phyloP scores from a whole-genome alignment of 2,113 vertebrate genomes.

The Turnix velox region DNA sequence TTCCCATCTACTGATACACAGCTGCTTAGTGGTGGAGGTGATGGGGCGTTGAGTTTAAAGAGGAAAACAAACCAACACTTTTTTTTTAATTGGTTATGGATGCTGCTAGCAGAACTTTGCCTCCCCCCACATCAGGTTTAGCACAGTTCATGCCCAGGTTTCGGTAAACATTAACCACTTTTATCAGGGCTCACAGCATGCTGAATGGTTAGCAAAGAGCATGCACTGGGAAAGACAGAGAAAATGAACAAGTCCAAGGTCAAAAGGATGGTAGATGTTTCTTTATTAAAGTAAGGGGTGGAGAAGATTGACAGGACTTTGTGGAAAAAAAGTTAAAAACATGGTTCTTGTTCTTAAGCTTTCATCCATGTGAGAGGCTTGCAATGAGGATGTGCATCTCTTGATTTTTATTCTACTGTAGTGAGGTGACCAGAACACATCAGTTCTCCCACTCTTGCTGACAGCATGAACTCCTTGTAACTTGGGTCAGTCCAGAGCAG shows the following conservation, averaged over 20 bases:
- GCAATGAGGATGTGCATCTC: background rate
- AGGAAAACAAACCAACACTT: background rate
- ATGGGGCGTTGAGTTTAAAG: background rate
- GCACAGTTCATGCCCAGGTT: constrained; percentile 81
- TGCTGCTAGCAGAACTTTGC: constrained; percentile 77
- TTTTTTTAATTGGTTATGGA: constrained; percentile 55
- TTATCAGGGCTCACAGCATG: constrained; percentile 78
- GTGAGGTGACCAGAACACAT: background rate
- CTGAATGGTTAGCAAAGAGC: constrained; percentile 78
- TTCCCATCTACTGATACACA: background rate
- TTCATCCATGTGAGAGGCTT: background rate
- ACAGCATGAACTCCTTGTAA: background rate
- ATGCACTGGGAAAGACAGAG: constrained; percentile 69
- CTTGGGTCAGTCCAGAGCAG: background rate
- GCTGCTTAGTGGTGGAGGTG: background rate
- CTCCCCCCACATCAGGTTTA: constrained; percentile 72
- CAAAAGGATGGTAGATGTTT: constrained; percentile 71
- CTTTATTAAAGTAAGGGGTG: constrained; percentile 12
- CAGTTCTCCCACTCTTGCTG: background rate
- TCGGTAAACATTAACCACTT: constrained; percentile 88
- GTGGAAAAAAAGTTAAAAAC: background rate
- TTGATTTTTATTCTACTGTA: background rate
- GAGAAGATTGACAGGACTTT: background rate
- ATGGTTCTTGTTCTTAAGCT: background rate
- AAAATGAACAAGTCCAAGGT: constrained; percentile 82